phyloP scores from a whole-genome alignment of 2,113 vertebrate species.

The Stegostoma tigrinum region DNA sequence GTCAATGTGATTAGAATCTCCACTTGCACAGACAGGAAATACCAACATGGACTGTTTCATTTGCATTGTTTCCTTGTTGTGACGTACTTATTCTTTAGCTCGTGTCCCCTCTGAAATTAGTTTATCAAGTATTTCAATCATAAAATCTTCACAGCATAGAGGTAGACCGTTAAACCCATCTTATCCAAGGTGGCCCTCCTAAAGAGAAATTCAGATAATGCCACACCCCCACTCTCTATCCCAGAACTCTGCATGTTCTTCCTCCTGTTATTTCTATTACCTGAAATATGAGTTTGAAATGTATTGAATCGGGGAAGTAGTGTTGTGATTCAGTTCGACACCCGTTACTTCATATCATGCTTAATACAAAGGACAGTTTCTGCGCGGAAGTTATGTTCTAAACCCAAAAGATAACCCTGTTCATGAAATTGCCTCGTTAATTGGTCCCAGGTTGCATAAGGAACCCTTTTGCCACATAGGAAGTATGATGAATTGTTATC shows the following conservation, averaged over 20 bases:
- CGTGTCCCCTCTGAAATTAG: not conserved
- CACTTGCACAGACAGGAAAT: not conserved
- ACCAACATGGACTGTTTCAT: not conserved
- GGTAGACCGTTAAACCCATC: too few relatives aligned
- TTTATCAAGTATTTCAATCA: not conserved
- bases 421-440: not conserved
- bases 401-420: not conserved
- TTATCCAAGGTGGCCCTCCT: too few relatives aligned
- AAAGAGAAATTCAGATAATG: too few relatives aligned
- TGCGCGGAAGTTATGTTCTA: not conserved
- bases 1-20: not conserved
- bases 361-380: not conserved
- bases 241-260: too few relatives aligned
- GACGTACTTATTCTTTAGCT: not conserved
- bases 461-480: not conserved
- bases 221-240: too few relatives aligned
- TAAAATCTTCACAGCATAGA: too few relatives aligned
- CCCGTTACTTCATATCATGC: not conserved
- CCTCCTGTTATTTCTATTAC: not conserved
- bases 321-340: not conserved
- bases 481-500: not conserved
- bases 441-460: not conserved
- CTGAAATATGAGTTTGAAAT: not conserved
- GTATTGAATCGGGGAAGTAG: not conserved
- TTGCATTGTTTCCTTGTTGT: not conserved